phyloP scores from a whole-genome alignment of 2,113 vertebrate genomes.

The Cyanoramphus novaezelandiae region DNA sequence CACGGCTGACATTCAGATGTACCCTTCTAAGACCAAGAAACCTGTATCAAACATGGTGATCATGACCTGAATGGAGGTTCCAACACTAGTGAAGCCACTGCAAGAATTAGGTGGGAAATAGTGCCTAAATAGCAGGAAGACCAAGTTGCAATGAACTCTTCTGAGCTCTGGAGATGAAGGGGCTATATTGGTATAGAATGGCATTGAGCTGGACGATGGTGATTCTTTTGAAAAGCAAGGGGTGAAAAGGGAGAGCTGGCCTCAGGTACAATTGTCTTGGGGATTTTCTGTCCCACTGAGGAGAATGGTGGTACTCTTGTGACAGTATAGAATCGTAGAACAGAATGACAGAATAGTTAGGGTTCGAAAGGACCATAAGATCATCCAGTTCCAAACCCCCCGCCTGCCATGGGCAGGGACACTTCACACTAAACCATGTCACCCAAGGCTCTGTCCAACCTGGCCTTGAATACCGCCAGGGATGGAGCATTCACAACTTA shows the following conservation, averaged over 20 bases:
- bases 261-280: background rate
- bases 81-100: background rate
- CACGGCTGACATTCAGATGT: background rate
- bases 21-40: background rate
- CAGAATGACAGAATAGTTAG: too few relatives aligned
- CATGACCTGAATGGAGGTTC: background rate
- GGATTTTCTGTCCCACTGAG: background rate
- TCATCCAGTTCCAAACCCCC: too few relatives aligned
- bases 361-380: too few relatives aligned
- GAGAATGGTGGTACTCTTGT: background rate
- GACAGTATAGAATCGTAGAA: background rate
- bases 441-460: too few relatives aligned
- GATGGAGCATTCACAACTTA: too few relatives aligned
- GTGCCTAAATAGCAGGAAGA: background rate
- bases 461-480: too few relatives aligned
- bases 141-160: background rate
- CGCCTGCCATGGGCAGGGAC: too few relatives aligned
- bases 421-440: too few relatives aligned
- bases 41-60: accelerated
- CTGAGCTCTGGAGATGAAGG: background rate
- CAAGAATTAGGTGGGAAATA: background rate
- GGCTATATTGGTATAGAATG: background rate
- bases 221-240: background rate
- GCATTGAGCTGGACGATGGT: background rate
- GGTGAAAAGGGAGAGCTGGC: background rate